A percentile compares a stretch with the other conserved stretches of the same genome.
These are phyloP conservation scores for Megalopta genalis DNA, from an alignment of 1,140 invertebrate species.

Conservation along the genomic window DNA sequence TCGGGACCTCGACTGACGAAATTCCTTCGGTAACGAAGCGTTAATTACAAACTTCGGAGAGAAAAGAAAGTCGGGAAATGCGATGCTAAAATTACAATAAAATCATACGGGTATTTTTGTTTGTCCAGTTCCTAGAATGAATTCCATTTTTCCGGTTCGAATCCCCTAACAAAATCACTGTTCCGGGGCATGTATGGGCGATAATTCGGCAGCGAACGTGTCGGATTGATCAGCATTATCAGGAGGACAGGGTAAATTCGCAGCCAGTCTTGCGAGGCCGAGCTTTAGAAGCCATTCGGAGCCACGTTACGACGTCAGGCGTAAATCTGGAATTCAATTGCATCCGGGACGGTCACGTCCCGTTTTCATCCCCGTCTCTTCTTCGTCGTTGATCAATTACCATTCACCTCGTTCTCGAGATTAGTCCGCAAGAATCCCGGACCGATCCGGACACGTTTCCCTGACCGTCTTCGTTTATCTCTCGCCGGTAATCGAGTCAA, in stretches of 20 bases:
- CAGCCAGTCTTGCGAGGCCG: background rate
- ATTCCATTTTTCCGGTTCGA: too few species aligned
- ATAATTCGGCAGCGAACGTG: too few species aligned
- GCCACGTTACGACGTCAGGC: conserved; percentile 19
- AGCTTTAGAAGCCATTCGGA: background rate
- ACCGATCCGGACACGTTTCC: conserved; percentile 22
- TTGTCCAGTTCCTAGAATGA: too few species aligned
- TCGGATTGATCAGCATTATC: background rate
- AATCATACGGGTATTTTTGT: too few species aligned
- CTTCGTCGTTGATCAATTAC: conserved; percentile 38
- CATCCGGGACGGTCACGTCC: conserved; percentile 34
- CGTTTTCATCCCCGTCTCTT: conserved; percentile 16
- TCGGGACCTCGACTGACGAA: too few species aligned
- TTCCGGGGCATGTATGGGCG: too few species aligned
- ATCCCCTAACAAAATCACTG: too few species aligned
- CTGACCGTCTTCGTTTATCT: background rate
- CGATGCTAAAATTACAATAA: too few species aligned
- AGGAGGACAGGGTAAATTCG: background rate
- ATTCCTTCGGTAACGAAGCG: too few species aligned
- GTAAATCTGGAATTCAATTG: conserved; percentile 46
- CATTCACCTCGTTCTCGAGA: conserved; percentile 48
- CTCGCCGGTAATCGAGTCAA: conserved; percentile 48
- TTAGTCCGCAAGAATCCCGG: conserved; percentile 38
- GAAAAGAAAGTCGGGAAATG: too few species aligned
- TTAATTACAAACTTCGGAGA: too few species aligned